Evolutionary conservation across 2,113 vertebrate genomes (phyloP), one percentile per base, ranked within the genome.

Genomic region (Hemiprocne comata): DNA sequence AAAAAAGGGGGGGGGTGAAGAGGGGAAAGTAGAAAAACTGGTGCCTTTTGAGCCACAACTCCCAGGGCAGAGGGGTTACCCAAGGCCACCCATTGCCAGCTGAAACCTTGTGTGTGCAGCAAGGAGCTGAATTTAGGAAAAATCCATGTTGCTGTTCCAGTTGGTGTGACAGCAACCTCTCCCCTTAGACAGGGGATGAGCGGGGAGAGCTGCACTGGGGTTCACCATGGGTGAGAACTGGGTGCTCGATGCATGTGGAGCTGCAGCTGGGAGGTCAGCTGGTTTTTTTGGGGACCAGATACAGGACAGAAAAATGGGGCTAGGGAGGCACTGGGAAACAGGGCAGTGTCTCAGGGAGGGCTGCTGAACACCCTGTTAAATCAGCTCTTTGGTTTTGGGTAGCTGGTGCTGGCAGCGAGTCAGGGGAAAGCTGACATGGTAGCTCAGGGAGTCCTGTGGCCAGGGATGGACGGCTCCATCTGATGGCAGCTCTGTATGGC

Each of bases 171-270:
- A 42, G 42, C 48, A 81, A 17, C 51, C 15, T 46, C 46, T 74
- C 33, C 51, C 48, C 23, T 55, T 2, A 19, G n/a, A 25, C n/a
- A 51, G 24, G 50, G 36, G 46, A 54, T 0, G 3, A 57, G 66
- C 0, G 1, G 6, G 25, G 5, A 58, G 66, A 87, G 57, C 65
- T 51, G 51, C 4, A 23, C 62, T 2, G 2, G 25, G 33, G 44
- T 40, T 33, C 55, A 4, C n/a, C 6, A 10, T 2, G 61, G 44
- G 29, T 8, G 33, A 8, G 57, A 71, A 61, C 24, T 0, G 0
- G 28, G 11, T 26, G 46, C 38, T 33, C 29, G 13, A 5, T 5
- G 34, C 38, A 60, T 0, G 0, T 1, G 65, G 75, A 38, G 42
- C 46, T 88, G 38, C 51, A 34, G 28, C 6, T 72, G 53, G 21